Conservation (phyloP, 2,888 invertebrate species). For the Epiblema foenella region DNA sequence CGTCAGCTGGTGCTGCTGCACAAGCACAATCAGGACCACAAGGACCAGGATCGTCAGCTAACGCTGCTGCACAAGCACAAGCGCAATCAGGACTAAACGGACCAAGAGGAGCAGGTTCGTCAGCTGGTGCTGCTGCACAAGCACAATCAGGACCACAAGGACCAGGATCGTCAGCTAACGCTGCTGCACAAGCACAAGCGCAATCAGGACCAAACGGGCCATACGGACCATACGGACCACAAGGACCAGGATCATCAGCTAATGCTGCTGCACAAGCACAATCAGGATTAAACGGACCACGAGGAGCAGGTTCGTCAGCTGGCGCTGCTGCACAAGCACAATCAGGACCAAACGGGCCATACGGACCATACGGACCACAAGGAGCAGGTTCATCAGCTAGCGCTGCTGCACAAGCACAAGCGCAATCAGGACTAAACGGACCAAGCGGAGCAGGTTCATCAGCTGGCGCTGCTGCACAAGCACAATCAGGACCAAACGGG, state of each 20-base stretch:
- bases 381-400: conserved; percentile 3
- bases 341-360: conserved; percentile 1
- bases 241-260: too few relatives aligned
- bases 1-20: conserved; percentile 11
- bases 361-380: background rate
- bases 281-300: too few relatives aligned
- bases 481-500: too few relatives aligned
- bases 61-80: conserved; percentile 7
- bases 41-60: conserved; percentile 24
- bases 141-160: conserved; percentile 6
- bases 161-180: conserved; percentile 24
- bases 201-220: conserved; percentile 32
- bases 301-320: too few relatives aligned
- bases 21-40: background rate
- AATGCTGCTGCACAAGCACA: too few relatives aligned
- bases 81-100: conserved; percentile 32
- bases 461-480: conserved; percentile 37
- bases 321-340: conserved; percentile 32
- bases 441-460: too few relatives aligned
- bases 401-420: background rate
- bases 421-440: too few relatives aligned
- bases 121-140: too few relatives aligned
- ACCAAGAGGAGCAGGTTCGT: background rate
- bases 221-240: conserved; percentile 26
- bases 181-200: conserved; percentile 35